Evolutionary conservation across 2,797 vertebrate species (phyloP).

Genomic region (Pangasius mekongensis): DNA sequence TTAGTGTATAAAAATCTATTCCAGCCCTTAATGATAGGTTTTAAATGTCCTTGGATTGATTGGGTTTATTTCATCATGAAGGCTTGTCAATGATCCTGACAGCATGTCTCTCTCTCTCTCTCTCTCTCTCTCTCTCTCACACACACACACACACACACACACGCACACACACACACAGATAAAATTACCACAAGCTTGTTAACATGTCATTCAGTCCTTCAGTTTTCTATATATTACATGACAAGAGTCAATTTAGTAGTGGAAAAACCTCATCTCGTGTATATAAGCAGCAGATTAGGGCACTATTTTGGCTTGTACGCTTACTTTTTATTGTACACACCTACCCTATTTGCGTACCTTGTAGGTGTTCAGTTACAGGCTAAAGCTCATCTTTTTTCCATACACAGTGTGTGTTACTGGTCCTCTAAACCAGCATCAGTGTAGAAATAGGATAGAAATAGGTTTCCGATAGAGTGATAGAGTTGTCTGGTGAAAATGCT

Average conservation of each 20-base stretch:
- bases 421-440: not conserved
- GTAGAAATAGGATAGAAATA: too few relatives aligned
- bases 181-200: not conserved
- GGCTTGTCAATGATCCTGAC: not conserved
- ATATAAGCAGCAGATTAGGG: not conserved
- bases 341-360: too few relatives aligned
- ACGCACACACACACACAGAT: not conserved
- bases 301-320: not conserved
- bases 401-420: not conserved
- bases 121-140: not conserved
- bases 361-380: not conserved
- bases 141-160: too few relatives aligned
- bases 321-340: not conserved
- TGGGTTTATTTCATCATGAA: not conserved
- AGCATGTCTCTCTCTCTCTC: not conserved
- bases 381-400: not conserved
- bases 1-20: not conserved
- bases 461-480: not conserved
- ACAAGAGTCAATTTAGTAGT: not conserved
- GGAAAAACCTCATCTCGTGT: not conserved
- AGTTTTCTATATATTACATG: not conserved
- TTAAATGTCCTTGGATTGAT: not conserved
- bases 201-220: not conserved
- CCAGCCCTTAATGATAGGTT: not conserved
- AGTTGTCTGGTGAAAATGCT: too few relatives aligned